Percentiles rank a stretch among this genome's conserved stretches.
Evolutionary conservation across 2,113 vertebrate genomes (phyloP).

Genomic region (Protomyctophum bolini): DNA sequence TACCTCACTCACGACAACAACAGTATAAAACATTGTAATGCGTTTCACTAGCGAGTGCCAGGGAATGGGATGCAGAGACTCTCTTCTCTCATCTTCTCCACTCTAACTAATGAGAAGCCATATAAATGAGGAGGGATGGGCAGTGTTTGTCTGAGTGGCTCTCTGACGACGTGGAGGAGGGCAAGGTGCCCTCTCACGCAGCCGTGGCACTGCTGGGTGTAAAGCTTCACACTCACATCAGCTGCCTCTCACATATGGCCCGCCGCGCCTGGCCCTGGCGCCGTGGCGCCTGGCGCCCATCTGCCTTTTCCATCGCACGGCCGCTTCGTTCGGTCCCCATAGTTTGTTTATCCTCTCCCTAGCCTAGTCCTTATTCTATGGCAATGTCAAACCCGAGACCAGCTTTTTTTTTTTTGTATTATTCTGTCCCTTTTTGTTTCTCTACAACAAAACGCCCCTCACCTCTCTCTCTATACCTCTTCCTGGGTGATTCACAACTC

Average conservation of each 20-base stretch:
- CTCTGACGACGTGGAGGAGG: too few species aligned
- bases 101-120: slow-evolving; percentile 76
- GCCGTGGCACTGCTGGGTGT: slow-evolving; percentile 69
- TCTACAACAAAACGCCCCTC: slow-evolving; percentile 37
- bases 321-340: slow-evolving; percentile 48
- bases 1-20: slow-evolving; percentile 16
- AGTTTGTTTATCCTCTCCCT: slow-evolving; percentile 53
- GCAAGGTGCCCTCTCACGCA: slow-evolving; percentile 75
- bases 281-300: slow-evolving; percentile 61
- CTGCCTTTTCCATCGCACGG: slow-evolving; percentile 41
- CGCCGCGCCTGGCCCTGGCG: slow-evolving; percentile 56
- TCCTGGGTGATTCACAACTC: slow-evolving; percentile 28
- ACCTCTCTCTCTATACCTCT: slow-evolving; percentile 20
- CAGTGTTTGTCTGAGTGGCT: slow-evolving; percentile 62
- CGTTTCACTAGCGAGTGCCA: slow-evolving; percentile 50
- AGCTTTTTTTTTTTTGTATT: slow-evolving; percentile 27
- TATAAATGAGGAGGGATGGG: slow-evolving; percentile 72
- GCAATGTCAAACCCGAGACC: slow-evolving; percentile 39
- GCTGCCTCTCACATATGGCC: slow-evolving; percentile 72
- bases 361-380: slow-evolving; percentile 43
- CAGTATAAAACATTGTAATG: slow-evolving; percentile 54
- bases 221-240: slow-evolving; percentile 79
- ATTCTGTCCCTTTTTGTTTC: neutral
- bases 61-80: slow-evolving; percentile 33
- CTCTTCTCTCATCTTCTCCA: slow-evolving; percentile 52